Evolutionary conservation across 2,888 invertebrate genomes (phyloP).

Genomic region (Ferdinandea cuprea): DNA sequence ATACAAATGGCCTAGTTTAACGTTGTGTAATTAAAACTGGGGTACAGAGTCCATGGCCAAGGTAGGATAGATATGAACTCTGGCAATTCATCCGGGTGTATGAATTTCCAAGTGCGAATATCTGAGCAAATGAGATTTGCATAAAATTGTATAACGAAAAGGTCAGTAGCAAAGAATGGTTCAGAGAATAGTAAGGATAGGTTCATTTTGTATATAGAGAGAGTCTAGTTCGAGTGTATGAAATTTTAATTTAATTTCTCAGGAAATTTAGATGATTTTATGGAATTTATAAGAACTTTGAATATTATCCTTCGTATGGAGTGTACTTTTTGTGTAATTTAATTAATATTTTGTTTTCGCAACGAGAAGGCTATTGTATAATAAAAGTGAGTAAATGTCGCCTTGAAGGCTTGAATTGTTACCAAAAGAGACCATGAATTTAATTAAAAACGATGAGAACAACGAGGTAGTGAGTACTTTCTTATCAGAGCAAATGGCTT

Average conservation of each 20-base stretch:
- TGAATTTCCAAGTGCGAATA: slow-evolving; percentile 27
- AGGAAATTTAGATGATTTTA: slow-evolving; percentile 26
- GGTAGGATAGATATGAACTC: slow-evolving; percentile 32
- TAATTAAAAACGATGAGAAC: too few relatives aligned
- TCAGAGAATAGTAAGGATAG: background rate
- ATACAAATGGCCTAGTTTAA: slow-evolving; percentile 55
- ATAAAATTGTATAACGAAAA: slow-evolving; percentile 40
- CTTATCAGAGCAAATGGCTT: too few relatives aligned
- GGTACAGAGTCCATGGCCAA: slow-evolving; percentile 54
- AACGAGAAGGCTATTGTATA: background rate
- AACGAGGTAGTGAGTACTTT: too few relatives aligned
- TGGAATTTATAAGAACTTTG: slow-evolving; percentile 20
- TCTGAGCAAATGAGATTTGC: slow-evolving; percentile 29
- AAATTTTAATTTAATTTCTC: slow-evolving; percentile 2
- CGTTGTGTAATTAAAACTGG: slow-evolving; percentile 61
- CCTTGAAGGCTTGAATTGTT: too few relatives aligned
- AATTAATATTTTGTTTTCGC: background rate
- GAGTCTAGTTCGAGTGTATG: slow-evolving; percentile 8
- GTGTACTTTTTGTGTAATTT: background rate
- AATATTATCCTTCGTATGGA: background rate
- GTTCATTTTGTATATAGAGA: slow-evolving; percentile 24
- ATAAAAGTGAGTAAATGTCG: too few relatives aligned
- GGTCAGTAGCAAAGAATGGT: slow-evolving; percentile 13
- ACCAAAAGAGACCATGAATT: too few relatives aligned
- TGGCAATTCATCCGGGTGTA: slow-evolving; percentile 36